Conservation (phyloP, 2,888 invertebrate genomes). For the Blastobasis lacticolella region DNA sequence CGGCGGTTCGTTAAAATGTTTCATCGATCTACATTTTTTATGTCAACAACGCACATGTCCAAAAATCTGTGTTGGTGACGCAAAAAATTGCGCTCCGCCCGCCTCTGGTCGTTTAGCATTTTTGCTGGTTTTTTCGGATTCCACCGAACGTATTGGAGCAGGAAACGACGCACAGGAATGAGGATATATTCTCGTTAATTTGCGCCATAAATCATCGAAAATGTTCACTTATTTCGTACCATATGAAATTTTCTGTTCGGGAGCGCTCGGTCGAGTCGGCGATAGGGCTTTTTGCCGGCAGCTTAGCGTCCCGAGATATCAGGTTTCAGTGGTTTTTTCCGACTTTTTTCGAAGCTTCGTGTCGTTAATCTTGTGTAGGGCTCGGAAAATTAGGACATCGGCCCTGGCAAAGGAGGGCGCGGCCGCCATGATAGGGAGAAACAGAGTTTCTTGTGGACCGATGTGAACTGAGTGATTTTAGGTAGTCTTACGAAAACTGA, state of each 20-base stretch:
- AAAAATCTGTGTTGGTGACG: neutral
- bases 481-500: no score
- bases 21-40: no score
- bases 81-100: neutral
- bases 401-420: neutral
- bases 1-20: no score
- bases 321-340: slow-evolving; percentile 43
- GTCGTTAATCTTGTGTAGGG: neutral
- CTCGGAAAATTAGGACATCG: neutral
- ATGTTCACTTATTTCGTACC: slow-evolving; percentile 47
- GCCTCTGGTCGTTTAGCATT: slow-evolving; percentile 23
- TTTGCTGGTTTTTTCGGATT: slow-evolving; percentile 44
- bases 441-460: no score
- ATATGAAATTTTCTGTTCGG: slow-evolving; percentile 9
- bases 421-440: no score
- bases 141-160: slow-evolving; percentile 61
- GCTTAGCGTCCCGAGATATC: slow-evolving; percentile 38
- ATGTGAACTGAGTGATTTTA: no score
- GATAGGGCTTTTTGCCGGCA: slow-evolving; percentile 54
- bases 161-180: slow-evolving; percentile 71
- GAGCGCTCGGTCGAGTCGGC: slow-evolving; percentile 20
- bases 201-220: slow-evolving; percentile 72
- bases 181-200: slow-evolving; percentile 74
- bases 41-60: neutral
- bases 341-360: slow-evolving; percentile 24